These are phyloP conservation scores for Eupithecia tripunctaria DNA, from an alignment of 2,888 invertebrate genomes.

Conservation along the genomic window DNA sequence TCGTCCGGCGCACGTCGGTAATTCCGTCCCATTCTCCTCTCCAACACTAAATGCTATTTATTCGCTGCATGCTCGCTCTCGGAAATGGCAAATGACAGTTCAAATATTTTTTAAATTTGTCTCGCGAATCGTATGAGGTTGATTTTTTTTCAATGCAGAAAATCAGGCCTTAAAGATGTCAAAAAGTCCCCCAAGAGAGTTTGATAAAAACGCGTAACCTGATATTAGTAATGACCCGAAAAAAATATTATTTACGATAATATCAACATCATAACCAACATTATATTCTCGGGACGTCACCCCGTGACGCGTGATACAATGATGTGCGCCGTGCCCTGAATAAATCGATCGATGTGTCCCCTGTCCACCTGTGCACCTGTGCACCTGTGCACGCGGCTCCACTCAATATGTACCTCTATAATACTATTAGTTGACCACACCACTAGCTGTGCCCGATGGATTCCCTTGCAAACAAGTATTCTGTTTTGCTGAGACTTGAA, in stretches of 20 bases:
- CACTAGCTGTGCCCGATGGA: too few relatives aligned
- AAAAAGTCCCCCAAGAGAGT: neutral
- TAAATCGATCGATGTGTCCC: neutral
- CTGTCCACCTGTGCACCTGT: too few relatives aligned
- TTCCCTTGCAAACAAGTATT: too few relatives aligned
- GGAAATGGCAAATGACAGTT: too few relatives aligned
- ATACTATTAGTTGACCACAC: neutral
- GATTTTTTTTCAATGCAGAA: neutral
- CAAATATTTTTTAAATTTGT: neutral
- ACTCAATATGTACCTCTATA: neutral
- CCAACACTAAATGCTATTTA: too few relatives aligned
- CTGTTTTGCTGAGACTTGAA: too few relatives aligned
- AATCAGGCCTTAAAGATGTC: neutral
- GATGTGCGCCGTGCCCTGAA: neutral
- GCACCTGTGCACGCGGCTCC: neutral
- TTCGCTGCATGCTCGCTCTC: too few relatives aligned
- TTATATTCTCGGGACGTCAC: neutral
- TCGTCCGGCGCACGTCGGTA: too few relatives aligned
- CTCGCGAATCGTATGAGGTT: neutral
- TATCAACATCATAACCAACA: neutral
- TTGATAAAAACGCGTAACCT: neutral
- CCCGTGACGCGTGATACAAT: neutral
- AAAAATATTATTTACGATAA: neutral
- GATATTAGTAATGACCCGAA: neutral
- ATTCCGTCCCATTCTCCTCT: too few relatives aligned